These are phyloP conservation scores for Dioctria linearis DNA, from an alignment of 2,888 invertebrate species.

Conservation along the genomic window DNA sequence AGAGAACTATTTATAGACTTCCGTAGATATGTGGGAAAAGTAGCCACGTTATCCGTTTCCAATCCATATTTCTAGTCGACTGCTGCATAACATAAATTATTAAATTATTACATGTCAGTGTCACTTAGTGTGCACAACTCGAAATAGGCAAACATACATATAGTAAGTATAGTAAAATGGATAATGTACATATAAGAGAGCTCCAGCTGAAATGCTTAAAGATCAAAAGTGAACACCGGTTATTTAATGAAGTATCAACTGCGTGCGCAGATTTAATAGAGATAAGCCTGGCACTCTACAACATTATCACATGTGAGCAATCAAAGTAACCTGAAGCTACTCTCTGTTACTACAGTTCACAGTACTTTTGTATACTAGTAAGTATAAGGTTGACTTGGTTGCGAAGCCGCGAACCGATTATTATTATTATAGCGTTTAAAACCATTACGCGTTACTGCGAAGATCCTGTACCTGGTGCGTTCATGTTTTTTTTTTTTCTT, in stretches of 20 bases:
- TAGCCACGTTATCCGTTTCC: not conserved
- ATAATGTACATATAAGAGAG: too few species aligned
- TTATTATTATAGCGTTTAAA: slow-evolving; percentile 24
- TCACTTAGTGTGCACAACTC: slow-evolving; percentile 12
- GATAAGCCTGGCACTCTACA: slow-evolving; percentile 27
- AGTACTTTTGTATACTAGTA: too few species aligned
- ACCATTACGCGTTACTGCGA: slow-evolving; percentile 22
- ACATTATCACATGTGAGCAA: slow-evolving; percentile 3
- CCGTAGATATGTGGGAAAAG: slow-evolving; percentile 39
- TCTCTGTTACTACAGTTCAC: too few species aligned
- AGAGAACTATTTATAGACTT: slow-evolving; percentile 43
- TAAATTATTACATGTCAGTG: slow-evolving; percentile 47
- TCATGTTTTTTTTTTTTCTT: slow-evolving; percentile 5
- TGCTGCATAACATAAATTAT: slow-evolving; percentile 37
- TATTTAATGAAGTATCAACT: slow-evolving; percentile 48
- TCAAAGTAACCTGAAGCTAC: not conserved
- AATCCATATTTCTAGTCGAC: slow-evolving; percentile 7
- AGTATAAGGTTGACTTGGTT: slow-evolving; percentile 23
- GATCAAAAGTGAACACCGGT: slow-evolving; percentile 48
- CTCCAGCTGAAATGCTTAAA: slow-evolving; percentile 7
- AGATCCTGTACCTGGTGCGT: slow-evolving; percentile 30
- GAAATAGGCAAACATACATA: not conserved
- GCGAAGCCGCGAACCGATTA: slow-evolving; percentile 17
- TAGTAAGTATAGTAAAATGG: not conserved
- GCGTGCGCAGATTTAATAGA: slow-evolving; percentile 48